Percentiles rank a stretch among this genome's conserved stretches.
phyloP scores from a whole-genome alignment of 2,888 invertebrate species.

The Polyommatus iphigenia region DNA sequence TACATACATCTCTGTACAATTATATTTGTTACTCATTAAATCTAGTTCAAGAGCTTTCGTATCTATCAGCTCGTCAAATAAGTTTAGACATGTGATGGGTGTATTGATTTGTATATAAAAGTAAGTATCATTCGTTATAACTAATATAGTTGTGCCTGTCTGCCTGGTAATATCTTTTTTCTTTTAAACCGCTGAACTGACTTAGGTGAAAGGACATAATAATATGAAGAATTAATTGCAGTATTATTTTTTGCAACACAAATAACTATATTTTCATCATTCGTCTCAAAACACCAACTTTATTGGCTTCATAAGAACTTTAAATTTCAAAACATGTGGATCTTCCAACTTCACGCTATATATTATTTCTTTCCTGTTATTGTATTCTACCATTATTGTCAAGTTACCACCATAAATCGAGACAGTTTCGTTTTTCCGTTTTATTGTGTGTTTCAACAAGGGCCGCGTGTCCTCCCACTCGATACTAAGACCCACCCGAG shows the following conservation, averaged over 20 bases:
- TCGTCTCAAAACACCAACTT: background rate
- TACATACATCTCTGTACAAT: background rate
- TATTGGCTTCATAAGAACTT: background rate
- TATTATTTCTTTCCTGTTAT: conserved; percentile 12
- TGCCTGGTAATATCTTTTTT: background rate
- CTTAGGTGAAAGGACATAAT: background rate
- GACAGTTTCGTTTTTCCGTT: conserved; percentile 55
- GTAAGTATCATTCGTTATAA: background rate
- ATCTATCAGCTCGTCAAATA: background rate
- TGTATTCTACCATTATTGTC: conserved; percentile 16
- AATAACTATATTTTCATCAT: background rate
- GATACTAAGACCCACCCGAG: conserved; percentile 57
- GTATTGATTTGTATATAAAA: background rate
- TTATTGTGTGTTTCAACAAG: conserved; percentile 54
- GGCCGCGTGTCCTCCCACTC: conserved; percentile 63
- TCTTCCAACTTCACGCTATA: background rate
- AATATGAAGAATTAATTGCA: no score
- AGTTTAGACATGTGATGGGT: background rate
- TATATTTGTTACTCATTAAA: conserved; percentile 22
- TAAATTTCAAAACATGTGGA: background rate
- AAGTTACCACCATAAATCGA: conserved; percentile 40
- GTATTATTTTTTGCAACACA: background rate
- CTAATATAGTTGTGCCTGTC: background rate
- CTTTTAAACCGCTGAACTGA: background rate
- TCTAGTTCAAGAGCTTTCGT: conserved; percentile 9